phyloP scores from a whole-genome alignment of 2,113 vertebrate genomes.

The Corythornis madagascariensis region DNA sequence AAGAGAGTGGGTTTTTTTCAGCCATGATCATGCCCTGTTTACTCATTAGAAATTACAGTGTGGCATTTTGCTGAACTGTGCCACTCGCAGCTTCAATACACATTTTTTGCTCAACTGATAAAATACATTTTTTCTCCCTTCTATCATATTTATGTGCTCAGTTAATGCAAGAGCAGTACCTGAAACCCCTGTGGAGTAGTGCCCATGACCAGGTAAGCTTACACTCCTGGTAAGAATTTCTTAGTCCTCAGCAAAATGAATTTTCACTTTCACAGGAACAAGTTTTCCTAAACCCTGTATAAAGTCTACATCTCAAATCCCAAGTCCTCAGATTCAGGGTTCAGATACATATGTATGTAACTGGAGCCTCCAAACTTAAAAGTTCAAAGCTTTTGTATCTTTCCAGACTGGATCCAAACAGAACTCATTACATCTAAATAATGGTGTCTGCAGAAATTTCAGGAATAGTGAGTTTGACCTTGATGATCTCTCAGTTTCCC shows the following conservation, averaged over 20 bases:
- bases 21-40: neutral
- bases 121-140: neutral
- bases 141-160: neutral
- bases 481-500: constrained; percentile 45
- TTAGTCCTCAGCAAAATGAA: constrained; percentile 2
- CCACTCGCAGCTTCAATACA: neutral
- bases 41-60: neutral
- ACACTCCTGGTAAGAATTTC: neutral
- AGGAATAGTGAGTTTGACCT: constrained; percentile 61
- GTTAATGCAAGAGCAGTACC: neutral
- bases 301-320: constrained; percentile 45
- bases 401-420: constrained; percentile 45
- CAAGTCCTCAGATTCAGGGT: constrained; percentile 46
- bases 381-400: constrained; percentile 53
- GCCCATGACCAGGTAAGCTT: neutral
- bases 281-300: neutral
- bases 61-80: neutral
- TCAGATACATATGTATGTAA: constrained; percentile 41
- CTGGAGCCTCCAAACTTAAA: neutral
- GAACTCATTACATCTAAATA: constrained; percentile 62
- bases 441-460: constrained; percentile 63
- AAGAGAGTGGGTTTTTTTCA: neutral
- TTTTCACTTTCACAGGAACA: constrained; percentile 5
- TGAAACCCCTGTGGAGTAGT: neutral
- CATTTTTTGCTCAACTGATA: neutral